Evolutionary conservation across 2,797 vertebrate genomes (phyloP).

Genomic region (Phalanger gymnotis): DNA sequence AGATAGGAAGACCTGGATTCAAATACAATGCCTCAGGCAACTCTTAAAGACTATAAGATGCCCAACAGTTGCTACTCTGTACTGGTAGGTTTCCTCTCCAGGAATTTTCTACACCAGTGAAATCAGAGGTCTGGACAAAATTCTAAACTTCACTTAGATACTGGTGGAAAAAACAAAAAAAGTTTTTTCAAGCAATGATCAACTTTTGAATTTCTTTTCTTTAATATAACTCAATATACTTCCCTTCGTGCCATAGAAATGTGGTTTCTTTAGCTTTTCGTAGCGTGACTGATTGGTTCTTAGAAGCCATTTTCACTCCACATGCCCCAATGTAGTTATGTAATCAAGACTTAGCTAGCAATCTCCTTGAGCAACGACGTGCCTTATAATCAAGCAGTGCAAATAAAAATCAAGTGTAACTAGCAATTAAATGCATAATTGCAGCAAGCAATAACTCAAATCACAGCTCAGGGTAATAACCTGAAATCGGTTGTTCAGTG

Average conservation of each 20-base stretch:
- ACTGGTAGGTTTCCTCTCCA: neutral
- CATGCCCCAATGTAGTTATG: conserved; percentile 63
- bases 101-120: neutral
- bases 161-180: neutral
- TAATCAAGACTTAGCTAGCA: conserved; percentile 77
- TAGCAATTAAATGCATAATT: conserved; percentile 74
- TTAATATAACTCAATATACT: neutral
- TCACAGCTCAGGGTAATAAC: conserved; percentile 68
- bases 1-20: neutral
- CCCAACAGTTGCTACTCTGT: neutral
- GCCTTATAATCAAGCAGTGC: conserved; percentile 73
- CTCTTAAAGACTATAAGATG: neutral
- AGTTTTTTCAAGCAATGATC: neutral
- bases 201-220: neutral
- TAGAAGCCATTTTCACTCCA: conserved; percentile 61
- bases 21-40: neutral
- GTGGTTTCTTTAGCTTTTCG: neutral
- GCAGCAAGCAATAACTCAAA: conserved; percentile 75
- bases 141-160: neutral
- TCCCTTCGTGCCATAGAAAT: neutral
- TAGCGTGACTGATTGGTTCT: conserved; percentile 46
- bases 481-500: neutral
- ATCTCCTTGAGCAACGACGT: conserved; percentile 69
- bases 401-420: conserved; percentile 75
- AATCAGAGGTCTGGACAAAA: neutral